These are phyloP conservation scores for Philereme transversata DNA, from an alignment of 2,888 invertebrate species.

Conservation along the genomic window DNA sequence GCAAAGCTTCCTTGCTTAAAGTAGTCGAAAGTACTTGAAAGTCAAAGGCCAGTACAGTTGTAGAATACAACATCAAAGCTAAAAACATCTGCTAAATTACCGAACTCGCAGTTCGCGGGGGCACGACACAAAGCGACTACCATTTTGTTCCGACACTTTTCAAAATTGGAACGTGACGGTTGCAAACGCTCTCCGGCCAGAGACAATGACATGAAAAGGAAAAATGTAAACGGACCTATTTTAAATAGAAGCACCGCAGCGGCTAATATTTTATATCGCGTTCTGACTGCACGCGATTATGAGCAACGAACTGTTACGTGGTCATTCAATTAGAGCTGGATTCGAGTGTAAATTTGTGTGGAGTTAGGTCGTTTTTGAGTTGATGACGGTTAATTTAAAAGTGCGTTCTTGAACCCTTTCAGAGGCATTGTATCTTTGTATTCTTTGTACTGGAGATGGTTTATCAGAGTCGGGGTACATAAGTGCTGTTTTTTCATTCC, in stretches of 20 bases:
- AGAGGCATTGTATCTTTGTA: conserved; percentile 84
- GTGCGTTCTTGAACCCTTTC: conserved; percentile 85
- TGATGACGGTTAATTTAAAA: conserved; percentile 79
- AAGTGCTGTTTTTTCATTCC: conserved; percentile 84
- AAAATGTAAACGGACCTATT: conserved; percentile 83
- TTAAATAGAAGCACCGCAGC: conserved; percentile 73
- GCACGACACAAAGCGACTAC: conserved; percentile 76
- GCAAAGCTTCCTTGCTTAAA: no score
- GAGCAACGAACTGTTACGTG: conserved; percentile 28
- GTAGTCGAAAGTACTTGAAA: conserved; percentile 22
- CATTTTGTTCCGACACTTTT: conserved; percentile 84
- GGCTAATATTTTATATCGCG: conserved; percentile 71
- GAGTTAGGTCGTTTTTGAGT: conserved; percentile 59
- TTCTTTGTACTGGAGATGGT: conserved; percentile 83
- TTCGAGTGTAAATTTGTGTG: conserved; percentile 46
- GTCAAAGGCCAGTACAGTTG: conserved; percentile 36
- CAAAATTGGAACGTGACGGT: conserved; percentile 84
- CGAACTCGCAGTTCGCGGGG: conserved; percentile 68
- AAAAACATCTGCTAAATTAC: conserved; percentile 78
- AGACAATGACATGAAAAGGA: conserved; percentile 84
- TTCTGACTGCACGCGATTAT: conserved; percentile 51
- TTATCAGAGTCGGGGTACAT: conserved; percentile 83
- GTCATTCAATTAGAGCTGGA: conserved; percentile 47
- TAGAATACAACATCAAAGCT: conserved; percentile 66
- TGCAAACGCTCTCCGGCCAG: conserved; percentile 80